Evolutionary conservation across 1,140 invertebrate species (phyloP).

Genomic region (Trichonephila clavipes): DNA sequence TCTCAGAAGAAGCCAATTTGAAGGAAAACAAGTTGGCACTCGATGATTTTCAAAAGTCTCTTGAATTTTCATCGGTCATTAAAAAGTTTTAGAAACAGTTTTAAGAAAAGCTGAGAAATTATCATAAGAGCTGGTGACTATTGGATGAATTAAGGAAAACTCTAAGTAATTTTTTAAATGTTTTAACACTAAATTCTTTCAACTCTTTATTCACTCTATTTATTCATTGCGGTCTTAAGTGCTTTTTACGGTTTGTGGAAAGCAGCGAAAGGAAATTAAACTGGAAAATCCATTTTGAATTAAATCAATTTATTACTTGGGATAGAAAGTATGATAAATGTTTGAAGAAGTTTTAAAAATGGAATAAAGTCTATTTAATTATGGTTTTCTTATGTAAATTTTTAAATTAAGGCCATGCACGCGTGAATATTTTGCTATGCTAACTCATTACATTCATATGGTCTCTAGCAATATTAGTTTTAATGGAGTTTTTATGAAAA

Average conservation of each 20-base stretch:
- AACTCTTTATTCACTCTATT: neutral
- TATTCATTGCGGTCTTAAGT: neutral
- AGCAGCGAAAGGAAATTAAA: neutral
- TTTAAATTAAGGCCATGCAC: too few species aligned
- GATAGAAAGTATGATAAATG: too few species aligned
- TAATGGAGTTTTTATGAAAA: too few species aligned
- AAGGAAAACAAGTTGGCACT: slow-evolving; percentile 57
- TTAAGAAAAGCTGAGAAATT: slow-evolving; percentile 48
- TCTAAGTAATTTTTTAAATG: slow-evolving; percentile 25
- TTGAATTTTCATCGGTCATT: slow-evolving; percentile 72
- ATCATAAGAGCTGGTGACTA: slow-evolving; percentile 36
- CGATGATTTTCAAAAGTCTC: slow-evolving; percentile 26
- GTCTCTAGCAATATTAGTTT: too few species aligned
- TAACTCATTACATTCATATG: too few species aligned
- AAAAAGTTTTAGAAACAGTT: slow-evolving; percentile 71
- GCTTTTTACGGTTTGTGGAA: neutral
- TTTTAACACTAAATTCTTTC: neutral
- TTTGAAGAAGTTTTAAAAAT: too few species aligned
- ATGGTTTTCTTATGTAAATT: too few species aligned
- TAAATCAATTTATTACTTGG: neutral
- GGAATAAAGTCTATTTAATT: too few species aligned
- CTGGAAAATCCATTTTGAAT: neutral
- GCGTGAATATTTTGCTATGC: too few species aligned
- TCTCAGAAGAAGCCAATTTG: slow-evolving; percentile 41
- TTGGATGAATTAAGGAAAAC: slow-evolving; percentile 47